These are phyloP conservation scores for Pelobates cultripes DNA, from an alignment of 2,797 vertebrate genomes.

Conservation along the genomic window DNA sequence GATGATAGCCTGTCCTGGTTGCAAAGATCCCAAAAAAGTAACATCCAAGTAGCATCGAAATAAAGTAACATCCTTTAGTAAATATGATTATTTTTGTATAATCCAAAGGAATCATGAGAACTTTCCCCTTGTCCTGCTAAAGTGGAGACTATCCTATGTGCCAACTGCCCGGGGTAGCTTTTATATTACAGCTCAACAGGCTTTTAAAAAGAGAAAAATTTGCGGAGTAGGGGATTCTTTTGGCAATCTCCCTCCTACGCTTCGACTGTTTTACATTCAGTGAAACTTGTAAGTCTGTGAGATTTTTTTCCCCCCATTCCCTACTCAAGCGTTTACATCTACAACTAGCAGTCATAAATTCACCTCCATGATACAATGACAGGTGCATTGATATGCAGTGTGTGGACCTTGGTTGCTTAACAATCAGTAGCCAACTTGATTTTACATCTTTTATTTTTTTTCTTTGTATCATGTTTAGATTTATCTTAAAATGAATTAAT, in stretches of 20 bases:
- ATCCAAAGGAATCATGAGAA: constrained; percentile 31
- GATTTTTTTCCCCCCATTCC: constrained; percentile 90
- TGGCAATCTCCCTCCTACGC: constrained; percentile 93
- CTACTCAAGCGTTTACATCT: constrained; percentile 88
- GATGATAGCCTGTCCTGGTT: too few species aligned
- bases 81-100: constrained; percentile 14
- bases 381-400: constrained; percentile 98
- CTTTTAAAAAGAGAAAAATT: constrained; percentile 67
- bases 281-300: constrained; percentile 79
- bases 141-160: constrained; percentile 26
- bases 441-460: constrained; percentile 74
- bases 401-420: constrained; percentile 80
- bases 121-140: constrained; percentile 11
- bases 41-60: constrained; percentile 13
- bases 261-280: constrained; percentile 83
- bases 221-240: constrained; percentile 87
- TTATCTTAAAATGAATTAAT: constrained; percentile 77
- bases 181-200: constrained; percentile 73
- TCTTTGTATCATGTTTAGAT: constrained; percentile 78
- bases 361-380: constrained; percentile 90
- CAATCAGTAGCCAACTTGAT: constrained; percentile 76
- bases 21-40: neutral
- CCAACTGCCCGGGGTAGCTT: constrained; percentile 62
- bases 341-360: constrained; percentile 95
- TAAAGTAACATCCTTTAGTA: constrained; percentile 21